A percentile compares a stretch with the other conserved stretches of the same genome.
Conservation (phyloP, 2,797 vertebrate species). For the Manis javanica region DNA sequence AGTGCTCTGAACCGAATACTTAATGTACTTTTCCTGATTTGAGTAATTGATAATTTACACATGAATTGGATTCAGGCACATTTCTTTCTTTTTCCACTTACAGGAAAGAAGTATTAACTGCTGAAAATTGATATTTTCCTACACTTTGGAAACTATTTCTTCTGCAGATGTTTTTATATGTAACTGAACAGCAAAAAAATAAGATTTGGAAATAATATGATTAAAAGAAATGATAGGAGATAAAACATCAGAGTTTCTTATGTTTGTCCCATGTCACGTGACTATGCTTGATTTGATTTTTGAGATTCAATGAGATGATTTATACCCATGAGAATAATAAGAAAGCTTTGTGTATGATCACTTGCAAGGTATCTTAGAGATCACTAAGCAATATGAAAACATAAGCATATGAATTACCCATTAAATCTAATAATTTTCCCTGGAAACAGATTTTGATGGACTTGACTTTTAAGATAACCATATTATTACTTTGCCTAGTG, state of each 20-base stretch:
- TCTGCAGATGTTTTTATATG: neutral
- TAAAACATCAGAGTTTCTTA: slow-evolving; percentile 11
- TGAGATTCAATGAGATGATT: slow-evolving; percentile 52
- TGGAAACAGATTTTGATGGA: slow-evolving; percentile 75
- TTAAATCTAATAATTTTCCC: slow-evolving; percentile 66
- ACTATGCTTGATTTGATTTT: slow-evolving; percentile 52
- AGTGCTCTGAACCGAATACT: neutral
- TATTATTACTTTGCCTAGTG: slow-evolving; percentile 63
- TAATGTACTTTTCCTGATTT: neutral
- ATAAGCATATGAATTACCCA: slow-evolving; percentile 27
- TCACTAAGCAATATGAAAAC: slow-evolving; percentile 46
- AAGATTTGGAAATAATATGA: neutral
- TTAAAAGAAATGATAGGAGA: neutral
- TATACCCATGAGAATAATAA: slow-evolving; percentile 64
- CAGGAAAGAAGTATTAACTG: neutral
- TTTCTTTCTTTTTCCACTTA: neutral
- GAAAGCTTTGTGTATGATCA: neutral
- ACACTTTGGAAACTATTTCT: neutral
- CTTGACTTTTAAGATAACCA: slow-evolving; percentile 21
- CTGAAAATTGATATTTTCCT: neutral
- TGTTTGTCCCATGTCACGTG: neutral
- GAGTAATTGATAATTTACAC: neutral
- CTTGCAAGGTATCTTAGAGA: slow-evolving; percentile 21
- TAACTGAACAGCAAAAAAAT: slow-evolving; percentile 8
- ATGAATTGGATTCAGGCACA: neutral